Evolutionary conservation across 1,140 invertebrate species (phyloP).

Genomic region (Scylla paramamosain): DNA sequence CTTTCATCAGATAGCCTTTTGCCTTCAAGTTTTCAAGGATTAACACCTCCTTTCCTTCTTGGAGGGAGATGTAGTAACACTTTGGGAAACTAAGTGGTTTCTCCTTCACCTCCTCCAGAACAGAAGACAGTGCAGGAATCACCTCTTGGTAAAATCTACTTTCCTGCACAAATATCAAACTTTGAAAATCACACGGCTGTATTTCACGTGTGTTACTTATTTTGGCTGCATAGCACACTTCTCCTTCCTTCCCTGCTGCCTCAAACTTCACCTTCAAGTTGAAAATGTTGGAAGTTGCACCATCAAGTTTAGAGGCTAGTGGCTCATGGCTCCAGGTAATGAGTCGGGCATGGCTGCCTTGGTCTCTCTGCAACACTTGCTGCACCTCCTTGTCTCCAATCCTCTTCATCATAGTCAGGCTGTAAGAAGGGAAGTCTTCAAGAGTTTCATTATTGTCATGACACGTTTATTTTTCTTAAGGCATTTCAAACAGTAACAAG

Average conservation of each 20-base stretch:
- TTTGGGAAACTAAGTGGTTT: constrained; percentile 30
- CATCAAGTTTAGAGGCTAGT: constrained; percentile 31
- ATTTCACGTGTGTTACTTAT: neutral
- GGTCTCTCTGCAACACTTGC: constrained; percentile 11
- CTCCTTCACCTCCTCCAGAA: neutral
- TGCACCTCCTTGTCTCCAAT: constrained; percentile 7
- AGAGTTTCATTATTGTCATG: no score
- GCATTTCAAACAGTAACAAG: no score
- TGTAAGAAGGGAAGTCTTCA: no score
- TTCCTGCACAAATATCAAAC: constrained; percentile 25
- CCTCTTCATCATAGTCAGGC: no score
- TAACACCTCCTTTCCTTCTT: constrained; percentile 28
- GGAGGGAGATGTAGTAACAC: neutral
- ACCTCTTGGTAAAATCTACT: constrained; percentile 44
- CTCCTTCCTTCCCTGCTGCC: neutral
- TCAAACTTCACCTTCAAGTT: constrained; percentile 47
- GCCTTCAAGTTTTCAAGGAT: constrained; percentile 50
- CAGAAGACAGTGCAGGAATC: constrained; percentile 31
- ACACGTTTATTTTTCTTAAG: no score
- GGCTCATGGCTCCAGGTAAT: constrained; percentile 39
- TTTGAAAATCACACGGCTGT: neutral
- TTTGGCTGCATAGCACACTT: constrained; percentile 42
- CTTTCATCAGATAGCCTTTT: constrained; percentile 24
- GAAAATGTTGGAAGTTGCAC: constrained; percentile 25
- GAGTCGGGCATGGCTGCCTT: neutral